Evolutionary conservation across 2,113 vertebrate species (phyloP).

Genomic region (Saguinus midas): DNA sequence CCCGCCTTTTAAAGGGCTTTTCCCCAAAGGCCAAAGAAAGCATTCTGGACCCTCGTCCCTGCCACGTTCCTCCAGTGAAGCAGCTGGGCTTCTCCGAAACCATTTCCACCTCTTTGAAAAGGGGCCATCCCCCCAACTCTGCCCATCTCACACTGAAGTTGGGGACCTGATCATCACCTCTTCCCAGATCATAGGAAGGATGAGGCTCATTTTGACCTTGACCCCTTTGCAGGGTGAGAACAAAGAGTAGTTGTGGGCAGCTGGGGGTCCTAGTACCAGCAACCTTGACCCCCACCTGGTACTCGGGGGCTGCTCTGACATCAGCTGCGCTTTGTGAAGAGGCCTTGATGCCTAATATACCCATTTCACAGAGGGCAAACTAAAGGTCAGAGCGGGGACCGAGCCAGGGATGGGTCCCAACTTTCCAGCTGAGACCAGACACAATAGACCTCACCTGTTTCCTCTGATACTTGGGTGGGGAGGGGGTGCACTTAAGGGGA

Average conservation of each 20-base stretch:
- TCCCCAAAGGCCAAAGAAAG: not conserved
- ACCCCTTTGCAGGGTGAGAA: not conserved
- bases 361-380: not conserved
- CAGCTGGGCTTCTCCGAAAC: not conserved
- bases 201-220: not conserved
- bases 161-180: not conserved
- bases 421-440: not conserved
- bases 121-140: not conserved
- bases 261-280: not conserved
- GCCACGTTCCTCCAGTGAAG: not conserved
- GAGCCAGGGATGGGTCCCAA: not conserved
- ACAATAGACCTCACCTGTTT: not conserved
- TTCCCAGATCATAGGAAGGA: not conserved
- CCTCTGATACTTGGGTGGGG: not conserved
- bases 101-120: not conserved
- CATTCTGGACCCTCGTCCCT: not conserved
- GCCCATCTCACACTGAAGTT: not conserved
- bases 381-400: not conserved
- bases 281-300: fast-evolving
- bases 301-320: not conserved
- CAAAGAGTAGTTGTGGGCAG: not conserved
- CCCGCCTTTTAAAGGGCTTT: not conserved
- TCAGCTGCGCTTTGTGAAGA: not conserved
- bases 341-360: not conserved
- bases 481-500: not conserved